Evolutionary conservation across 2,113 vertebrate species (phyloP).

Genomic region (Syngnathus typhle): DNA sequence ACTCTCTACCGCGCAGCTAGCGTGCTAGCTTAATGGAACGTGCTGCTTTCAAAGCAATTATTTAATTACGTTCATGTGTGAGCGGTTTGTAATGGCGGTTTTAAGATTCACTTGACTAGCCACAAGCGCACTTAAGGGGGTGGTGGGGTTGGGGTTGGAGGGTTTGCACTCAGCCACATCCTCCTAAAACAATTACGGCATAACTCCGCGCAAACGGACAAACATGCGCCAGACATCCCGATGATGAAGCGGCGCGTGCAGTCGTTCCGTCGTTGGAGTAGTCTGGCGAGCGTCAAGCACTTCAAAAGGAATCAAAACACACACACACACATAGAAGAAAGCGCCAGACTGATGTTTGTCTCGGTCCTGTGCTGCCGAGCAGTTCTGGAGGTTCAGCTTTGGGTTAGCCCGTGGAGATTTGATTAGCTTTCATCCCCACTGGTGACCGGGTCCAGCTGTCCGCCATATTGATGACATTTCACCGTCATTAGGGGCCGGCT

Average conservation of each 20-base stretch:
- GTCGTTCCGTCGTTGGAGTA: conserved; percentile 39
- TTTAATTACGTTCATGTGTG: conserved; percentile 62
- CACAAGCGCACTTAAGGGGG: conserved; percentile 49
- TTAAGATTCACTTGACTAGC: conserved; percentile 56
- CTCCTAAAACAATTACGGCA: conserved; percentile 50
- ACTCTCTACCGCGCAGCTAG: conserved; percentile 12
- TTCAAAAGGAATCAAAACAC: conserved; percentile 50
- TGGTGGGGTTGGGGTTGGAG: background rate
- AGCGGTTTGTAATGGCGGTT: conserved; percentile 54
- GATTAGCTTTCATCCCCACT: conserved; percentile 67
- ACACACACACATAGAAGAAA: conserved; percentile 40
- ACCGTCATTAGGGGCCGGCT: conserved; percentile 64
- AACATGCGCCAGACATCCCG: conserved; percentile 35
- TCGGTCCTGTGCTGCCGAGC: conserved; percentile 38
- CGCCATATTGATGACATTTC: conserved; percentile 75
- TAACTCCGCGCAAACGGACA: conserved; percentile 45
- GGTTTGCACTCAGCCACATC: conserved; percentile 32
- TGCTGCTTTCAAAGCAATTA: conserved; percentile 37
- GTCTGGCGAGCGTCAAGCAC: conserved; percentile 62
- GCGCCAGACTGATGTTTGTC: conserved; percentile 41
- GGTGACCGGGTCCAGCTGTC: conserved; percentile 65
- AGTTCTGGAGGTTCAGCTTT: conserved; percentile 63
- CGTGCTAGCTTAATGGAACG: conserved; percentile 37
- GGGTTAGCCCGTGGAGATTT: conserved; percentile 67
- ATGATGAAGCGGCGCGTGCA: conserved; percentile 47